These are phyloP conservation scores for Caenorhabditis sp. DNA, from an alignment of 2,888 invertebrate genomes.

Conservation along the genomic window DNA sequence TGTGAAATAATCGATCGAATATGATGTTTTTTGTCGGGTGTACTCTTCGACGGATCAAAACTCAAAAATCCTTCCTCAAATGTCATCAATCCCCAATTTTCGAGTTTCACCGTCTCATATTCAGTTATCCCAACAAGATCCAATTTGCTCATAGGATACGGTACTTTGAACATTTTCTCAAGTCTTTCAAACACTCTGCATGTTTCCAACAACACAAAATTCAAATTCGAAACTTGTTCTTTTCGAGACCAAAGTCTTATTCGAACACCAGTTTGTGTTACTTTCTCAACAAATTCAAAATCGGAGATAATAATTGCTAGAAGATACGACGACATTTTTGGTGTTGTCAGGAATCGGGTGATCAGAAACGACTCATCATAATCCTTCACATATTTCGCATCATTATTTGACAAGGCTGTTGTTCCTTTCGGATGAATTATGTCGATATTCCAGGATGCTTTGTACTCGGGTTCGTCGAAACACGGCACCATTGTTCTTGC, in stretches of 20 bases:
- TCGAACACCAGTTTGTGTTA: conserved; percentile 75
- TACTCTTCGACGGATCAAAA: neutral
- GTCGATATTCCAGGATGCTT: conserved; percentile 47
- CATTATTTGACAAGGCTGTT: conserved; percentile 53
- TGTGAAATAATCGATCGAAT: neutral
- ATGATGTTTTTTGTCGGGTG: neutral
- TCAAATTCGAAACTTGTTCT: neutral
- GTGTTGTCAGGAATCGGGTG: conserved; percentile 75
- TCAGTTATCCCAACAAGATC: neutral
- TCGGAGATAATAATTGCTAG: conserved; percentile 88
- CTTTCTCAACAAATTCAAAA: conserved; percentile 77
- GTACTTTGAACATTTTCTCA: neutral
- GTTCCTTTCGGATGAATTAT: conserved; percentile 44
- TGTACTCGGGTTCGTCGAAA: conserved; percentile 65
- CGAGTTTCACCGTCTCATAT: neutral
- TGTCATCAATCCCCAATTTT: neutral
- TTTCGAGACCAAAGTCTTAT: neutral
- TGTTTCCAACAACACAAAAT: neutral
- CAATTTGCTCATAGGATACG: neutral
- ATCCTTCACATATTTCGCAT: conserved; percentile 3
- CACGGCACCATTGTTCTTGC: conserved; percentile 66
- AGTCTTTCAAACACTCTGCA: neutral
- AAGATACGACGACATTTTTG: conserved; percentile 85
- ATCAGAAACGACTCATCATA: conserved; percentile 76
- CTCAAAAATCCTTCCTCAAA: neutral